Base-by-base conservation (phyloP, 2,888 invertebrate species). In the Scaptomyza caliginosa region DNA sequence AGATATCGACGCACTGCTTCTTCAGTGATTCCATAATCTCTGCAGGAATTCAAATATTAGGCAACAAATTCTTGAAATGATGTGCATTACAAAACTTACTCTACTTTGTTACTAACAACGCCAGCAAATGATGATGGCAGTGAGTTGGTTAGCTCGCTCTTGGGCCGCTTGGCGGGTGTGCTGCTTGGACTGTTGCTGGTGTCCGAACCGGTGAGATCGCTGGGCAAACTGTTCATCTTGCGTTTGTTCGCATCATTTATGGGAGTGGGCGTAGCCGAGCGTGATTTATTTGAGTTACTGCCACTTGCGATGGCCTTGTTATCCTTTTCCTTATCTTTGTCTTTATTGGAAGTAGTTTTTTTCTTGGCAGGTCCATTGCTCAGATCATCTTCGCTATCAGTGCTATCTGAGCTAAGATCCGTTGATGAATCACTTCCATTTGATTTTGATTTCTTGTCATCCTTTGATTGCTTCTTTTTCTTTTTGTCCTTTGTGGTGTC, bases 1-100 rank as follows among this genome's bases (percentile, higher is more conserved):
- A 99, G 92, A 92, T 99, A 99, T 13, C 98, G 94, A 2, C 98
- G 93, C 5, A 99, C 98, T 0, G 97, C 96, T 85, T 98, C 98
- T 90, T 99, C 98, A 0, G 97, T 97, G 32, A 98, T 97, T 49
- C 97, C 97, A 89, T 96, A 96, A 81, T 96, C 96, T 89, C 96
- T 96, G 89, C 36, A 65, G 50, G 39, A 56, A 24, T 10, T 24
- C 0, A 26, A 7, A 21, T 5, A 39, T 38, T 17, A 45, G 1
- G 13, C 34, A 38, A 1, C 0, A 28, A 52, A 23, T 7, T 16
- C 3, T 2, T 30, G 0, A n/a, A 32, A 0, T 0, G 0, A 10
- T 26, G 6, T 23, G 7, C 2, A 4, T 21, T 4, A 4, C 1
- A 7, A 46, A 55, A 72, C 90, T 76, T 69, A 91, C 91, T 91